A percentile compares a stretch with the other conserved stretches of the same genome.
These are phyloP conservation scores for Eubasilissa regina DNA, from an alignment of 1,140 invertebrate species.

Conservation along the genomic window DNA sequence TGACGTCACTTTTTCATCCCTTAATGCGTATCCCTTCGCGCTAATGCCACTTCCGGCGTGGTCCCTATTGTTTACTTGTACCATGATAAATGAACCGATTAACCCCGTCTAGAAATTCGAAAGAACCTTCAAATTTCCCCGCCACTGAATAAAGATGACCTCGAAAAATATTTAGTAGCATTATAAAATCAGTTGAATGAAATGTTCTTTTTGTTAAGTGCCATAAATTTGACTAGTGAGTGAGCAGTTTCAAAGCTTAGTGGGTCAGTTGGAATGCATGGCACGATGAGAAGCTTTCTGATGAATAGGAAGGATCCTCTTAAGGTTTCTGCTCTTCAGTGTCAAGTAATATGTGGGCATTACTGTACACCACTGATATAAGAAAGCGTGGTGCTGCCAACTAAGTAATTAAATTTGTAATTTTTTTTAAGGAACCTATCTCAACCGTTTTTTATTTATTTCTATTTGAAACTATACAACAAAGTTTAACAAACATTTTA, in stretches of 20 bases:
- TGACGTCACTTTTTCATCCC: conserved; percentile 22
- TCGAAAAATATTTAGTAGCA: background rate
- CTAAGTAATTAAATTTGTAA: background rate
- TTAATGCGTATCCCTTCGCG: conserved; percentile 26
- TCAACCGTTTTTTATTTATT: too few species aligned
- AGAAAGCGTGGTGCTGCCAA: too few species aligned
- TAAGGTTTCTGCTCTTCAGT: conserved; percentile 2
- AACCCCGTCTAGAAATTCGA: background rate
- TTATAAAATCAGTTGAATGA: background rate
- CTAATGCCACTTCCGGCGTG: conserved; percentile 15
- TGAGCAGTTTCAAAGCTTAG: background rate
- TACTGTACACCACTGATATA: background rate
- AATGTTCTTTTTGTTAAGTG: background rate
- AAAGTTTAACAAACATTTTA: too few species aligned
- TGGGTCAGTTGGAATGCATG: conserved; percentile 18
- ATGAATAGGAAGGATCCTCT: background rate
- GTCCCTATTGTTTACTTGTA: conserved; percentile 25
- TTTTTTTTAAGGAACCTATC: background rate
- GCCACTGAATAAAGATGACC: background rate
- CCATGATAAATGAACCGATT: conserved; percentile 16
- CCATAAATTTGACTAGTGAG: background rate
- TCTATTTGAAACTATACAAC: too few species aligned
- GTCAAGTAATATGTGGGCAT: background rate
- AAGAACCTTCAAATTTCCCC: background rate
- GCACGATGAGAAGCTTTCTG: conserved; percentile 5